Conservation (phyloP, 2,888 invertebrate species). For the Dicyrtomina minuta region DNA sequence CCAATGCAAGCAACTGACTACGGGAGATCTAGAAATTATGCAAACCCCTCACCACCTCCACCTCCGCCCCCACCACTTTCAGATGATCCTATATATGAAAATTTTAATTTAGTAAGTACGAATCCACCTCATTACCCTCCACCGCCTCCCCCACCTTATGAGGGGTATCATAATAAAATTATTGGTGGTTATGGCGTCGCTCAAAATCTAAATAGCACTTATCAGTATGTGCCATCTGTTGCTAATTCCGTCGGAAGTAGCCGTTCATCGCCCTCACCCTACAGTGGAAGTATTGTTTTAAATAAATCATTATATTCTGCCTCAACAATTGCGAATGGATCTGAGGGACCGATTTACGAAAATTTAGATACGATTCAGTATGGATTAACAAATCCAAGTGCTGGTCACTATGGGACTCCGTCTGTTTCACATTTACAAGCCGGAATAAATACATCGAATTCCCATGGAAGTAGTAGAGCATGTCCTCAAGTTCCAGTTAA, state of each 20-base stretch:
- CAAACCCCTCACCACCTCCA: slow-evolving; percentile 24
- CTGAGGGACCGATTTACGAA: slow-evolving; percentile 39
- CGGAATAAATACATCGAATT: neutral
- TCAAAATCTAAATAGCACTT: slow-evolving; percentile 19
- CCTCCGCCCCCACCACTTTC: slow-evolving; percentile 32
- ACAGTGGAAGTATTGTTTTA: slow-evolving; percentile 37
- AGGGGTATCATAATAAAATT: slow-evolving; percentile 40
- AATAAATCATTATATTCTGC: slow-evolving; percentile 35
- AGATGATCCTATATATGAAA: slow-evolving; percentile 40
- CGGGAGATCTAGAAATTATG: slow-evolving; percentile 9
- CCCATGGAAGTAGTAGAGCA: slow-evolving; percentile 21
- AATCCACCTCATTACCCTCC: slow-evolving; percentile 33
- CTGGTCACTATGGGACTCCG: slow-evolving; percentile 30
- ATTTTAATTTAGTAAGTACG: slow-evolving; percentile 23
- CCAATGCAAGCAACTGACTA: slow-evolving; percentile 18
- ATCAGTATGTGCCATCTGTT: slow-evolving; percentile 34
- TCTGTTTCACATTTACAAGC: slow-evolving; percentile 6
- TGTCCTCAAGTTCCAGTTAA: slow-evolving; percentile 32
- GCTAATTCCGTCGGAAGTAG: slow-evolving; percentile 37
- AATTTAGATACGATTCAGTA: slow-evolving; percentile 35
- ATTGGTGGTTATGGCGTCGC: slow-evolving; percentile 13
- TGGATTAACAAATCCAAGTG: slow-evolving; percentile 20
- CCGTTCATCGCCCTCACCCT: slow-evolving; percentile 38
- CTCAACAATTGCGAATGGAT: slow-evolving; percentile 28
- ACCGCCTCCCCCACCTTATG: slow-evolving; percentile 40